phyloP scores from a whole-genome alignment of 2,888 invertebrate species.

The Coecobrya sp. region DNA sequence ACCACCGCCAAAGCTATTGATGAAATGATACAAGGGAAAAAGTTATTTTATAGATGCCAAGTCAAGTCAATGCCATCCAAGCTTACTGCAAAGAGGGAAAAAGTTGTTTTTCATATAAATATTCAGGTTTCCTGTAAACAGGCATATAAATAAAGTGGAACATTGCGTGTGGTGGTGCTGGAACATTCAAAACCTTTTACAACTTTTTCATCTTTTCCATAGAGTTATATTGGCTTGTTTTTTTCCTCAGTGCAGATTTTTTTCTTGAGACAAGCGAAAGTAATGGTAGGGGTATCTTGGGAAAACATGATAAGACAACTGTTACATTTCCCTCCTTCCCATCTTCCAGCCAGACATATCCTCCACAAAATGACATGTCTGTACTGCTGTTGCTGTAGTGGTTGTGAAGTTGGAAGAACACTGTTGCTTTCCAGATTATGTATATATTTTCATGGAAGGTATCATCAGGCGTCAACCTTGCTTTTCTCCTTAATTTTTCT shows the following conservation, averaged over 20 bases:
- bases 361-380: background rate
- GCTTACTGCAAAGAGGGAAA: background rate
- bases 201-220: constrained; percentile 18
- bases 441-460: background rate
- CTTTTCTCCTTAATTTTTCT: background rate
- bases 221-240: background rate
- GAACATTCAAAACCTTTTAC: background rate
- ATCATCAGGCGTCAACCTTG: background rate
- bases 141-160: constrained; percentile 14
- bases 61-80: background rate
- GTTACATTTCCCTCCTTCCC: constrained; percentile 33
- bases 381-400: background rate
- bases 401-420: background rate
- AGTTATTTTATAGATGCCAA: background rate
- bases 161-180: background rate
- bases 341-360: constrained; percentile 6
- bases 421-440: constrained; percentile 27
- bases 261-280: background rate
- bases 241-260: background rate
- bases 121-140: background rate
- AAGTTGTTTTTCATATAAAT: constrained; percentile 20
- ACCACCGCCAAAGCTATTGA: background rate
- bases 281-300: constrained; percentile 43
- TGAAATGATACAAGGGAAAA: constrained; percentile 11
- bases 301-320: constrained; percentile 71